phyloP scores from a whole-genome alignment of 2,888 invertebrate species.

The Siphonodentalium dalli region DNA sequence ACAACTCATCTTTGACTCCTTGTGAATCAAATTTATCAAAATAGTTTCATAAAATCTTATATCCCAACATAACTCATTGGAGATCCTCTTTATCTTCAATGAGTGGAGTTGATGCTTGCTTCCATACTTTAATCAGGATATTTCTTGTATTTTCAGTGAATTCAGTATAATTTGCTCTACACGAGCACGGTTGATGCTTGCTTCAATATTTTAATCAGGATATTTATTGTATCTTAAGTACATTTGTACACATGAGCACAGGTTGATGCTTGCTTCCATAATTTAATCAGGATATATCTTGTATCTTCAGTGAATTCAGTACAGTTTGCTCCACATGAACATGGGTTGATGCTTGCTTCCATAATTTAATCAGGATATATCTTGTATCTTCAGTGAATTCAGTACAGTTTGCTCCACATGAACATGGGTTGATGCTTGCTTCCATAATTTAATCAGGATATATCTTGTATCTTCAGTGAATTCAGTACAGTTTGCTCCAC shows the following conservation, averaged over 20 bases:
- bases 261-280: neutral
- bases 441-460: slow-evolving; percentile 98
- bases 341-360: slow-evolving; percentile 91
- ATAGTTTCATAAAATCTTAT: slow-evolving; percentile 96
- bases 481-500: slow-evolving; percentile 91
- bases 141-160: slow-evolving; percentile 74
- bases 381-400: slow-evolving; percentile 80
- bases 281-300: slow-evolving; percentile 3
- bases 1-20: too few relatives aligned
- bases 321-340: slow-evolving; percentile 95
- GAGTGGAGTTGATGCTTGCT: too few relatives aligned
- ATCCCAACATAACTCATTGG: slow-evolving; percentile 87
- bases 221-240: too few relatives aligned
- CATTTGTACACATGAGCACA: too few relatives aligned
- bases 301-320: slow-evolving; percentile 84
- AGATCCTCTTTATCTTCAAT: too few relatives aligned
- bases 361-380: slow-evolving; percentile 93
- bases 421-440: slow-evolving; percentile 90
- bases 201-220: too few relatives aligned
- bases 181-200: slow-evolving; percentile 89
- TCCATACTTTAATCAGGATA: neutral
- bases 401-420: slow-evolving; percentile 93
- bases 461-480: slow-evolving; percentile 77
- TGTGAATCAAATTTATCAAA: too few relatives aligned
- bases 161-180: slow-evolving; percentile 95